Percentiles rank a stretch among this genome's conserved stretches.
Conservation (phyloP, 2,888 invertebrate genomes). For the Boloria euphrosyne region DNA sequence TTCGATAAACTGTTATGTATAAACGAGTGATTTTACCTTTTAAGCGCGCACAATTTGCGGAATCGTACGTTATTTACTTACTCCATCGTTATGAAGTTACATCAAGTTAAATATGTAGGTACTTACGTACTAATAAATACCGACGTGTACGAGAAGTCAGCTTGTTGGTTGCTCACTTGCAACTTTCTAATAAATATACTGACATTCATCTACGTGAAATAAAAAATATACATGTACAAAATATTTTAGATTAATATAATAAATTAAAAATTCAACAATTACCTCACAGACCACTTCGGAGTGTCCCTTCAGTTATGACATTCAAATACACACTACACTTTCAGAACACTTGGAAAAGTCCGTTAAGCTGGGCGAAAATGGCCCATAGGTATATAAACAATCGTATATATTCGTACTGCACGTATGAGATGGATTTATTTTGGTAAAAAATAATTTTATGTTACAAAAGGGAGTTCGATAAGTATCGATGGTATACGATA, state of each 20-base stretch:
- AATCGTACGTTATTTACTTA: conserved; percentile 50
- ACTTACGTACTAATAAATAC: conserved; percentile 62
- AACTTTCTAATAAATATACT: conserved; percentile 75
- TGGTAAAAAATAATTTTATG: conserved; percentile 4
- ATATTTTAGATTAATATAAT: background rate
- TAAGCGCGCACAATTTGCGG: conserved; percentile 23
- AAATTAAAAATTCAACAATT: conserved; percentile 37
- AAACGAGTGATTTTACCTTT: conserved; percentile 24
- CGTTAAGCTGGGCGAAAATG: conserved; percentile 49
- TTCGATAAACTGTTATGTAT: conserved; percentile 40
- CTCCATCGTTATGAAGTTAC: conserved; percentile 69
- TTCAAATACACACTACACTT: conserved; percentile 71
- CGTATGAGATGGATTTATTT: conserved; percentile 48
- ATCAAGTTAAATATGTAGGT: conserved; percentile 69
- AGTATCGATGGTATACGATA: conserved; percentile 43
- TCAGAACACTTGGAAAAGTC: conserved; percentile 63
- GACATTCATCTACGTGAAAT: conserved; percentile 36
- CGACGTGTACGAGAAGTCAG: conserved; percentile 64
- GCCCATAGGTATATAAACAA: conserved; percentile 56
- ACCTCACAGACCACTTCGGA: conserved; percentile 69
- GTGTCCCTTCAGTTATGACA: conserved; percentile 56
- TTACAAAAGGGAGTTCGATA: conserved; percentile 9
- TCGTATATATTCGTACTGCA: conserved; percentile 48
- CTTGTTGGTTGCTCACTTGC: conserved; percentile 71
- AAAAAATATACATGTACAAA: conserved; percentile 22